A percentile compares a stretch with the other conserved stretches of the same genome.
phyloP scores from a whole-genome alignment of 2,888 invertebrate species.

The Bombylius major region DNA sequence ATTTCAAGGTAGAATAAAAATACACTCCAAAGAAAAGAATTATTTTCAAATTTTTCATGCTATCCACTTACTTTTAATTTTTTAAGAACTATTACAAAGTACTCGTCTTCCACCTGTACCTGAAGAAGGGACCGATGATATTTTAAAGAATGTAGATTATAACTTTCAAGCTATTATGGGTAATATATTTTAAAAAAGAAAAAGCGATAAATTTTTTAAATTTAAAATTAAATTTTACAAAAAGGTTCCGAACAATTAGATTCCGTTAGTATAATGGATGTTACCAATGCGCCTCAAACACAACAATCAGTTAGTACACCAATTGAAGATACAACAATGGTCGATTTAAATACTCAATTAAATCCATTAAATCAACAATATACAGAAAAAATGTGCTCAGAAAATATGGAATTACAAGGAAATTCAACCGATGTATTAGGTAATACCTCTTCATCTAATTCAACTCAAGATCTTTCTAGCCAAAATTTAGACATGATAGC shows the following conservation, averaged over 20 bases:
- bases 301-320: conserved; percentile 1
- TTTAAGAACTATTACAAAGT: conserved; percentile 29
- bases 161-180: conserved; percentile 26
- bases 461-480: conserved; percentile 1
- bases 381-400: conserved; percentile 13
- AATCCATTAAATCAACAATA: conserved; percentile 21
- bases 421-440: too few relatives aligned
- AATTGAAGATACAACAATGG: conserved; percentile 30
- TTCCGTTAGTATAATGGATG: conserved; percentile 28
- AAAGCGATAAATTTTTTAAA: neutral
- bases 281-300: conserved; percentile 17
- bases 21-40: too few relatives aligned
- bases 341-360: conserved; percentile 30
- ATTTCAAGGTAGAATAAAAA: conserved; percentile 55
- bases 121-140: conserved; percentile 46
- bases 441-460: neutral
- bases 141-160: conserved; percentile 39
- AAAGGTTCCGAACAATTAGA: conserved; percentile 26
- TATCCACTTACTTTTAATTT: conserved; percentile 15
- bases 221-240: neutral
- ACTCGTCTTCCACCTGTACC: conserved; percentile 47
- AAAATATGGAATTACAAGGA: neutral
- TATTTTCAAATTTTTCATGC: neutral
- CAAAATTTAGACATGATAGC: conserved; percentile 1
- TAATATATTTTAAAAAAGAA: conserved; percentile 6